These are phyloP conservation scores for Atta colombica DNA, from an alignment of 1,140 invertebrate species.

Conservation along the genomic window DNA sequence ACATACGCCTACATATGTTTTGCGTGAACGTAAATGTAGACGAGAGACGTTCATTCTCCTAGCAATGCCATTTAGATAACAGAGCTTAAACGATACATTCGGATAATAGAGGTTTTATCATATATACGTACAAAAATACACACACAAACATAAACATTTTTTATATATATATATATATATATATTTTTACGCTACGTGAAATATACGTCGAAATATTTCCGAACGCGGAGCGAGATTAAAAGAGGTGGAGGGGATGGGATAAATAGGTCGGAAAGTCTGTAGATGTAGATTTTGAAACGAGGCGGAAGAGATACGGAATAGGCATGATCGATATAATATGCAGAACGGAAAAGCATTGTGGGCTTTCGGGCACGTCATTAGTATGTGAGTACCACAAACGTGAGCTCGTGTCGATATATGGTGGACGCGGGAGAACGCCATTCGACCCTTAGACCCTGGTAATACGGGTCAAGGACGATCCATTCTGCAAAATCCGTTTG, in stretches of 20 bases:
- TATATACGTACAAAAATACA: not conserved
- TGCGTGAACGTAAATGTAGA: constrained; percentile 14
- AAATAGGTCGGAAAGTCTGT: constrained; percentile 22
- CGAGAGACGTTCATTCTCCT: constrained; percentile 2
- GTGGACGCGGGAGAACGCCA: not conserved
- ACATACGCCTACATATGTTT: constrained; percentile 7
- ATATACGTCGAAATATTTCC: constrained; percentile 28
- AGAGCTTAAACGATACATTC: not conserved
- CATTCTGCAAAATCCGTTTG: constrained; percentile 47
- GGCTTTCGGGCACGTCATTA: constrained; percentile 10
- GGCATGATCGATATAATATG: constrained; percentile 23
- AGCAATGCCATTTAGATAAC: not conserved
- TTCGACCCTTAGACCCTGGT: constrained; percentile 33
- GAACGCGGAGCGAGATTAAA: not conserved
- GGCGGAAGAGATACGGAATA: constrained; percentile 27
- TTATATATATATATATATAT: not conserved
- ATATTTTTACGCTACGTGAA: not conserved
- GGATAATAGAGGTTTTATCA: constrained; percentile 24
- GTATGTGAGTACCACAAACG: constrained; percentile 8
- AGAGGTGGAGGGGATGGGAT: not conserved
- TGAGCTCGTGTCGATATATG: not conserved
- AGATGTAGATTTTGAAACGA: constrained; percentile 1
- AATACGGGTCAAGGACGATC: constrained; percentile 41
- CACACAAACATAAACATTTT: not conserved
- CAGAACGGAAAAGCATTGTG: constrained; percentile 7